These are phyloP conservation scores for Lacerta agilis DNA, from an alignment of 2,797 vertebrate species.

Conservation along the genomic window DNA sequence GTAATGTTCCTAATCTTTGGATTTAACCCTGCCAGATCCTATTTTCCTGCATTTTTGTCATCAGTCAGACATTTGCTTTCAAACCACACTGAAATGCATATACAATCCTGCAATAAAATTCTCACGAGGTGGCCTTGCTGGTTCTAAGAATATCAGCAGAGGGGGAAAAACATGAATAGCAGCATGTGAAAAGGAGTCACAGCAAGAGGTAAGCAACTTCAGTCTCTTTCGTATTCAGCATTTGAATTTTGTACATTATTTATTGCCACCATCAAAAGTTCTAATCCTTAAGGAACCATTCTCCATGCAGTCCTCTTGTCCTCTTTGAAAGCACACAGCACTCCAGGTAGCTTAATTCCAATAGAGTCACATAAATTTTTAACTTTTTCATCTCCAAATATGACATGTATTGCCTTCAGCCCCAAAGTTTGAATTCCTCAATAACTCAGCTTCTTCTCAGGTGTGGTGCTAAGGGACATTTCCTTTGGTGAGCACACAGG, in stretches of 20 bases:
- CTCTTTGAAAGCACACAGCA: conserved; percentile 47
- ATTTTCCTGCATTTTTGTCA: conserved; percentile 42
- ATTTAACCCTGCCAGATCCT: conserved; percentile 26
- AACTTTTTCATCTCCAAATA: conserved; percentile 66
- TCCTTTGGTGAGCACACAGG: conserved; percentile 34
- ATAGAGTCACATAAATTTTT: conserved; percentile 62
- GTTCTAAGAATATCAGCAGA: conserved; percentile 41
- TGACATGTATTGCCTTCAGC: neutral
- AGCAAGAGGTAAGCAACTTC: conserved; percentile 43
- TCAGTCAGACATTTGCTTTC: conserved; percentile 47
- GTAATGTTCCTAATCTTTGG: conserved; percentile 15
- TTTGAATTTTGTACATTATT: conserved; percentile 70
- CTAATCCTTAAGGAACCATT: conserved; percentile 58
- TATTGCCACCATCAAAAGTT: conserved; percentile 58
- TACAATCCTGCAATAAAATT: conserved; percentile 41
- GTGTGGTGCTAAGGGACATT: conserved; percentile 36
- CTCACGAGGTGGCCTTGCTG: conserved; percentile 40
- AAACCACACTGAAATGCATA: conserved; percentile 35
- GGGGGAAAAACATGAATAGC: conserved; percentile 31
- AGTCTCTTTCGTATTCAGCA: conserved; percentile 31
- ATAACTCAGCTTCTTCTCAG: conserved; percentile 38
- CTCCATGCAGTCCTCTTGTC: conserved; percentile 40
- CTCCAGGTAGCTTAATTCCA: conserved; percentile 63
- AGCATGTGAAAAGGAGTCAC: conserved; percentile 47
- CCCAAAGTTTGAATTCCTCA: conserved; percentile 47